Conservation (phyloP, 2,888 invertebrate genomes). For the Rhamnusium bicolor region DNA sequence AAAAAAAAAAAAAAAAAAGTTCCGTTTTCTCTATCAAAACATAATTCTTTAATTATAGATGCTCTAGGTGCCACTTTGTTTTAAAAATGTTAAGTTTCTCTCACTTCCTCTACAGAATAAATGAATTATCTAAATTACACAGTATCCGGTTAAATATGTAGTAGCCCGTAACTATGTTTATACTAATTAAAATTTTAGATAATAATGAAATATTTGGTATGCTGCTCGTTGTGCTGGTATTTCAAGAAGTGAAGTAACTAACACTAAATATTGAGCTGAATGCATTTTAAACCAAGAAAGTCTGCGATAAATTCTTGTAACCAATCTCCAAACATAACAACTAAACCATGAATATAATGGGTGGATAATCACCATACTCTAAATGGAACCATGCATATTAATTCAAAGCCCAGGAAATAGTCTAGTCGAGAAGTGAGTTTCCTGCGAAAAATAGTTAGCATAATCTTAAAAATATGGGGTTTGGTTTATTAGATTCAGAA, state of each 20-base stretch:
- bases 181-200: not conserved
- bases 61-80: not conserved
- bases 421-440: too few species aligned
- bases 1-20: too few species aligned
- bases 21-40: not conserved
- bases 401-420: not conserved
- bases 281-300: not conserved
- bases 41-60: not conserved
- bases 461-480: too few species aligned
- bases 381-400: not conserved
- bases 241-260: not conserved
- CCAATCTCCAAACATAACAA: too few species aligned
- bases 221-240: too few species aligned
- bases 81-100: conserved; percentile 2
- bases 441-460: too few species aligned
- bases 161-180: conserved; percentile 16
- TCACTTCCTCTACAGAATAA: conserved; percentile 17
- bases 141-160: conserved; percentile 14
- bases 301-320: not conserved
- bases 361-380: not conserved
- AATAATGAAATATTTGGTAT: not conserved
- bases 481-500: too few species aligned
- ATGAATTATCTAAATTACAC: conserved; percentile 21
- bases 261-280: not conserved
- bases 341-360: not conserved